Percentiles rank a stretch among this genome's conserved stretches.
These are phyloP conservation scores for Cynaeus angustus DNA, from an alignment of 2,888 invertebrate species.

Conservation along the genomic window DNA sequence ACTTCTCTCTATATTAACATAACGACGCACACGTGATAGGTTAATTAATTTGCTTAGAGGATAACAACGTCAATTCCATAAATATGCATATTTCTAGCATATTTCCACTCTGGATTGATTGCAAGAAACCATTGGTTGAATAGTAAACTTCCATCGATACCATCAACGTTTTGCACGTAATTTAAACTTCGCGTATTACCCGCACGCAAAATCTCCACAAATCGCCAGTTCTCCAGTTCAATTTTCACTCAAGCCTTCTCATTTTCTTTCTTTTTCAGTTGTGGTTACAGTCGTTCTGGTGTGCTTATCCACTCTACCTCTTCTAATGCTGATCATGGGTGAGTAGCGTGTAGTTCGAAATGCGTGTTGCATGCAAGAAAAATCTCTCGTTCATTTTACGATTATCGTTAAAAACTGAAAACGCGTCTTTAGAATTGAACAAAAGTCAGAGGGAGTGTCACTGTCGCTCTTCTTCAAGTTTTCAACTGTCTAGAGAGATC, in stretches of 20 bases:
- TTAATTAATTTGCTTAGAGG: neutral
- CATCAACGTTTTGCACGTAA: conserved; percentile 11
- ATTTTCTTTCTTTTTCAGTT: conserved; percentile 72
- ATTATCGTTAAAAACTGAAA: neutral
- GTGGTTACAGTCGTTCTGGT: conserved; percentile 81
- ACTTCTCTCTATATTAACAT: neutral
- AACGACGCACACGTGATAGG: neutral
- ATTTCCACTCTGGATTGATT: neutral
- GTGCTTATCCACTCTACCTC: conserved; percentile 80
- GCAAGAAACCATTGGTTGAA: neutral
- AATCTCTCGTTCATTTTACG: conserved; percentile 23
- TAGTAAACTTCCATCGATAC: neutral
- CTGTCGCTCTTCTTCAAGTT: conserved; percentile 30
- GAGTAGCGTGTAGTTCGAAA: conserved; percentile 68
- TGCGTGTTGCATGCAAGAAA: conserved; percentile 60
- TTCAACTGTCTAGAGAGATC: conserved; percentile 45
- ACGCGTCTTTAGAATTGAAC: neutral
- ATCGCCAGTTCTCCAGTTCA: conserved; percentile 1
- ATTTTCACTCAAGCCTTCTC: conserved; percentile 13
- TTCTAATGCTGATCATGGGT: conserved; percentile 87
- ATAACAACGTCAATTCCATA: too few relatives aligned
- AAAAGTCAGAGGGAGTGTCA: neutral
- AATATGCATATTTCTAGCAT: too few relatives aligned
- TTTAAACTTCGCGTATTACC: neutral
- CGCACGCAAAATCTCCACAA: conserved; percentile 5